A percentile compares a stretch with the other conserved stretches of the same genome.
Conservation (phyloP, 2,888 invertebrate species). For the Exocentrus adspersus region DNA sequence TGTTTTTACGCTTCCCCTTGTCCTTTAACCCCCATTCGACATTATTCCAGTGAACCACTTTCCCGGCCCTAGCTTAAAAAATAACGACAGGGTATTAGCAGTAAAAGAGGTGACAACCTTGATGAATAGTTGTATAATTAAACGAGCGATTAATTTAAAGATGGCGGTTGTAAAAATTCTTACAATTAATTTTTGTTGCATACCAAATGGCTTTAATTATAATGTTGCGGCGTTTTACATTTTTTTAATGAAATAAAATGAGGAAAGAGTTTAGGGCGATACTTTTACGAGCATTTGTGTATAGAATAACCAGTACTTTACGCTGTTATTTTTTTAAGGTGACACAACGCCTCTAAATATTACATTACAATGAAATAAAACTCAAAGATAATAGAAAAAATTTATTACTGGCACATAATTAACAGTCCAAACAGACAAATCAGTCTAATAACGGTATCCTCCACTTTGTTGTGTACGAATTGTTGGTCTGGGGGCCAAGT, state of each 20-base stretch:
- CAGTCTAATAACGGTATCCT: constrained; percentile 14
- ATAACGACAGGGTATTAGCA: neutral
- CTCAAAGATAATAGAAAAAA: neutral
- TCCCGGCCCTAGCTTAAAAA: neutral
- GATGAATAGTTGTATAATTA: constrained; percentile 2
- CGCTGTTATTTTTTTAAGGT: too few species aligned
- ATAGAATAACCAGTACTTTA: too few species aligned
- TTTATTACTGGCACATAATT: neutral
- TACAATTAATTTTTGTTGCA: neutral
- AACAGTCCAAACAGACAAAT: neutral
- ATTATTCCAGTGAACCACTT: neutral
- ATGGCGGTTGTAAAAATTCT: neutral
- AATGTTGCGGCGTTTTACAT: too few species aligned
- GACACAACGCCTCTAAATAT: too few species aligned
- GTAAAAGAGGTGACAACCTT: constrained; percentile 1
- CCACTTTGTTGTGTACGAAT: neutral
- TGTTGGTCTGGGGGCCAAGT: constrained; percentile 1
- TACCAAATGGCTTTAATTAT: neutral
- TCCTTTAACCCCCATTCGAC: neutral
- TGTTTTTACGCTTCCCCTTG: neutral
- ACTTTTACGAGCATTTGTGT: too few species aligned
- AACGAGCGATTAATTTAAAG: neutral
- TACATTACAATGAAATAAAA: neutral
- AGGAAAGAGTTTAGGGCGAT: neutral
- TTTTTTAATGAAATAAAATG: neutral